Base-by-base conservation (phyloP, 2,113 vertebrate genomes). In the Fulica atra region DNA sequence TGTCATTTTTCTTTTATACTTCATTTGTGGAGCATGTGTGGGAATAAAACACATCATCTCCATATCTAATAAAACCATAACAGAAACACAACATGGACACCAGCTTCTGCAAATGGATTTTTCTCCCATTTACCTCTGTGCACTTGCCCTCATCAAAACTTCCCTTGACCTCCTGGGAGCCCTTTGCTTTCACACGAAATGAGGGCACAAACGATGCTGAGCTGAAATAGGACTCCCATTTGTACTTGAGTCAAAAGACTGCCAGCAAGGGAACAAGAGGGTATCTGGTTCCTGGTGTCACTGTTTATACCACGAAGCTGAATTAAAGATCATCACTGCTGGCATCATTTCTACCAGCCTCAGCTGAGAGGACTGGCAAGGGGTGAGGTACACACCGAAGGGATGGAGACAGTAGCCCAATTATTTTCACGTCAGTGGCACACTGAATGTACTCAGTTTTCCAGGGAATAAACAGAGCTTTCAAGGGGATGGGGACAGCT, bases 401-500 rank as follows among this genome's bases (percentile, higher is more conserved):
- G 69, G 48, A 91, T 12, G 70, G 61, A 63, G 53, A 94, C 93
- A 96, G 90, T 74, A n/a, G 63, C 80, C 80, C 64, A 44, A 94
- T 96, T 96, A 86, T 97, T 84, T 89, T 79, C 48, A 4, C 40
- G 57, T 53, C 57, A 23, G 4, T 26, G 80, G 81, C 60, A 68
- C 88, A 90, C 71, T 94, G 88, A 86, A 73, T 33, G 40, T 46
- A 44, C 95, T 90, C 95, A 92, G 82, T 91, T 94, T 60, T 61
- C 14, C 44, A 40, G 73, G 74, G 82, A 51, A 94, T 94, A 96
- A 95, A 72, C 86, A 92, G 88, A 96, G 83, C 93, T 96, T 92
- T 93, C 80, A 94, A n/a, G 71, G 74, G 72, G 53, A 46, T 66
- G 69, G 68, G 82, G 35, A 88, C 77, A 94, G 87, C 81, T 79